Evolutionary conservation across 2,888 invertebrate species (phyloP).

Genomic region (Meliscaeva auricollis): DNA sequence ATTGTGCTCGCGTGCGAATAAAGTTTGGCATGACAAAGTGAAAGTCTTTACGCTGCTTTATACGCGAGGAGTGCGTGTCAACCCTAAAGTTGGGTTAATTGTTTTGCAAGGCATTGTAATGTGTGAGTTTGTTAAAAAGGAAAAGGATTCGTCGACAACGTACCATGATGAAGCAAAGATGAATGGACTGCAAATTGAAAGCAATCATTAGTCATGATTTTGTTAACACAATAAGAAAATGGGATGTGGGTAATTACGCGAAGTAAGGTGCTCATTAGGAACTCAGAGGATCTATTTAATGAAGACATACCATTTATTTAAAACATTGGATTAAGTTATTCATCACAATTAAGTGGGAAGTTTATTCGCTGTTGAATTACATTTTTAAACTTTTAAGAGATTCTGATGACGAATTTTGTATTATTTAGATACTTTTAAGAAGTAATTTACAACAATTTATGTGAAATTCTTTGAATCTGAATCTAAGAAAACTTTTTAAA

Average conservation of each 20-base stretch:
- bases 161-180: constrained; percentile 25
- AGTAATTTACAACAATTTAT: too few relatives aligned
- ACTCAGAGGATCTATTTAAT: constrained; percentile 16
- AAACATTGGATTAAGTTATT: constrained; percentile 12
- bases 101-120: constrained; percentile 47
- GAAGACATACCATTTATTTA: constrained; percentile 30
- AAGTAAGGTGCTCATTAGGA: constrained; percentile 34
- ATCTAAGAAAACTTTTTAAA: too few relatives aligned
- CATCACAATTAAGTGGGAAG: constrained; percentile 6
- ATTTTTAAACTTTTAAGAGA: not conserved
- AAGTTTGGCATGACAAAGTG: constrained; percentile 38
- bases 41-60: not conserved
- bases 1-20: constrained; percentile 22
- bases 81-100: constrained; percentile 62
- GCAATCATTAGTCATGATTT: constrained; percentile 58
- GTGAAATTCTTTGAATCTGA: too few relatives aligned
- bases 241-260: constrained; percentile 51
- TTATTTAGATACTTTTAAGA: not conserved
- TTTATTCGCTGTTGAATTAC: not conserved
- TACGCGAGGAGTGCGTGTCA: constrained; percentile 47
- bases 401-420: too few relatives aligned
- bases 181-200: constrained; percentile 16
- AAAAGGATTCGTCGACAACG: constrained; percentile 38
- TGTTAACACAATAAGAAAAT: constrained; percentile 8
- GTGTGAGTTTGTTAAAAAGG: constrained; percentile 25